A percentile compares a stretch with the other conserved stretches of the same genome.
Evolutionary conservation across 2,113 vertebrate genomes (phyloP).

Genomic region (Ceratotherium simum): DNA sequence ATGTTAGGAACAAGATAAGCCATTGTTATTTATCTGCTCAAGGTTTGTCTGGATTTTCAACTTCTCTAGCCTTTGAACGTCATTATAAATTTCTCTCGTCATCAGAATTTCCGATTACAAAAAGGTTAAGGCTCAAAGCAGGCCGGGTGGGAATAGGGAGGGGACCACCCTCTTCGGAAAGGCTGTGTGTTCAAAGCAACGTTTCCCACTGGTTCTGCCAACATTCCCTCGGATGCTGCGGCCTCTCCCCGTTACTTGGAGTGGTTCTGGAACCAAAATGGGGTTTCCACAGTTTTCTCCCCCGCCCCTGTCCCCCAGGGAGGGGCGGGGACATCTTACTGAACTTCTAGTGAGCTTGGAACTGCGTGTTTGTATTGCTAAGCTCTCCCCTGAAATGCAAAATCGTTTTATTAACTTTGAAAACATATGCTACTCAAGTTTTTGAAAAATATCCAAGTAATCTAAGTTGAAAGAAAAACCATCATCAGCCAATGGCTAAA

Average conservation of each 20-base stretch:
- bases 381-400: not conserved
- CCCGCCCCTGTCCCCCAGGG: not conserved
- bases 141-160: not conserved
- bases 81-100: not conserved
- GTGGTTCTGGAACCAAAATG: not conserved
- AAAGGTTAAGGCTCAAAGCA: not conserved
- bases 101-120: not conserved
- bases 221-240: not conserved
- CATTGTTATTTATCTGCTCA: too few species aligned
- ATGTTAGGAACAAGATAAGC: fast-evolving
- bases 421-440: not conserved
- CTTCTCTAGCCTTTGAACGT: not conserved
- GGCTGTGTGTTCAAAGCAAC: not conserved
- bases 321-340: fast-evolving
- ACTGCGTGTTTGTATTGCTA: fast-evolving
- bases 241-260: not conserved
- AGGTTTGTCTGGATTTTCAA: not conserved
- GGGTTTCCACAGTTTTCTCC: not conserved
- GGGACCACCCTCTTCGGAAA: not conserved
- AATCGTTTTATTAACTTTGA: not conserved
- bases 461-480: not conserved
- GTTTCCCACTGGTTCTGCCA: not conserved
- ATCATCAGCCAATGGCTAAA: not conserved
- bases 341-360: not conserved
- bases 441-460: constrained; percentile 26